Base-by-base conservation (phyloP, 37 sponge, comb jelly and placozoan species). In the Corticium candelabrum region DNA sequence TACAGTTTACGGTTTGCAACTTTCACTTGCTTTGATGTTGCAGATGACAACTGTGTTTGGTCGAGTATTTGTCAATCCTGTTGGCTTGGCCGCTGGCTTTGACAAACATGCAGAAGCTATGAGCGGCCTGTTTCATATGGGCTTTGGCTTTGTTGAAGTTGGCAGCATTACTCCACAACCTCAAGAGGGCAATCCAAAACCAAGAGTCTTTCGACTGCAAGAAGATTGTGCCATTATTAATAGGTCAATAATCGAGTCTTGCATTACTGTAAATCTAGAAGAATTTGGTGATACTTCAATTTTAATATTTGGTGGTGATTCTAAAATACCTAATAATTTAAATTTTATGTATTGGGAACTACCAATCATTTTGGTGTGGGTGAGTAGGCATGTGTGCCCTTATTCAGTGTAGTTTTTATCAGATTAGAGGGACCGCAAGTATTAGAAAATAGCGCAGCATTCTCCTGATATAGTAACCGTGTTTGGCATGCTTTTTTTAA, bases 1-100 rank as follows among this genome's bases (percentile, higher is more conserved):
- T n/a, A n/a, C n/a, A n/a, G n/a, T n/a, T n/a, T n/a, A n/a, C n/a
- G n/a, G n/a, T n/a, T n/a, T n/a, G n/a, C n/a, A n/a, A n/a, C n/a
- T n/a, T n/a, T n/a, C n/a, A n/a, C n/a, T n/a, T n/a, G n/a, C n/a
- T n/a, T n/a, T n/a, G n/a, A n/a, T n/a, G n/a, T n/a, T n/a, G n/a
- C n/a, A n/a, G n/a, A n/a, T n/a, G n/a, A n/a, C n/a, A 43, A 81
- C 82, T 21, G 74, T 81, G 21, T 37, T 81, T 30, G 76, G 76
- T 3, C 2, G 34, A 37, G 2, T 37, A 35, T 84, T 96, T 32
- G 32, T 76, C 73, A 96, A 89, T 78, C 97, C 97, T 0, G 40
- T 96, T 37, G 97, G 97, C 0, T 76, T 96, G 2, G 89, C 97
- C 33, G 97, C 97, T 81, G 97, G 97, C 27, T 96, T 96, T 78